Evolutionary conservation across 2,113 vertebrate genomes (phyloP), one percentile per base, ranked within the genome.

Genomic region (Xiphias gladius): DNA sequence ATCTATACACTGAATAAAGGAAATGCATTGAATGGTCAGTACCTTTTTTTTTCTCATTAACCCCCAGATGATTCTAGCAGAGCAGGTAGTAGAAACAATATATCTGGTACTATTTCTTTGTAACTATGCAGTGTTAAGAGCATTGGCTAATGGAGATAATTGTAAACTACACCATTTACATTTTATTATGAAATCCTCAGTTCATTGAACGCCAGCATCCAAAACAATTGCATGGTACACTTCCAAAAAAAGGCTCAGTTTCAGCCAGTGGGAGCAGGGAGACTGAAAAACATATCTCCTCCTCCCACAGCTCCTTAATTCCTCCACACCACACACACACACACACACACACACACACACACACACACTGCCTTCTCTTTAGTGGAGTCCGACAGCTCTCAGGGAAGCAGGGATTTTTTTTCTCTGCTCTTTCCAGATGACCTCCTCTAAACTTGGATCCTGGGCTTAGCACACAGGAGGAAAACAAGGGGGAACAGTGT

Each of bases 371-470:
- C 65, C 64, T 62, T 81, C 78, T 80, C 69, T 70, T 81, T 79
- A 65, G 78, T 74, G 68, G 77, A 88, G 87, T 91, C 76, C 26
- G 19, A 85, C 88, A 73, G 84, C 89, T 93, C 79, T 82, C 78
- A 68, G 65, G 67, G 85, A 92, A 83, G 55, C 59, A 63, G 46
- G 65, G 80, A 83, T 89, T 91, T 89, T 76, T 57, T 67, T 55
- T 37, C n/a, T 63, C 88, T 80, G 73, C 86, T 87, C 85, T 94
- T 96, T 96, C 92, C 93, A 90, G 91, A 91, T 95, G 91, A 94
- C 94, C 94, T 94, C 86, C 85, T 84, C 89, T 82, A 84, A 87
- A 91, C 92, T 89, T 74, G 72, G 92, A 76, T 90, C 88, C 83
- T 80, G 73, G 91, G 90, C 88, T 95, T 95, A 95, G 80, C 91